Percentiles rank a stretch among this genome's conserved stretches.
Conservation (phyloP, 2,888 invertebrate genomes). For the Erebia epiphron region DNA sequence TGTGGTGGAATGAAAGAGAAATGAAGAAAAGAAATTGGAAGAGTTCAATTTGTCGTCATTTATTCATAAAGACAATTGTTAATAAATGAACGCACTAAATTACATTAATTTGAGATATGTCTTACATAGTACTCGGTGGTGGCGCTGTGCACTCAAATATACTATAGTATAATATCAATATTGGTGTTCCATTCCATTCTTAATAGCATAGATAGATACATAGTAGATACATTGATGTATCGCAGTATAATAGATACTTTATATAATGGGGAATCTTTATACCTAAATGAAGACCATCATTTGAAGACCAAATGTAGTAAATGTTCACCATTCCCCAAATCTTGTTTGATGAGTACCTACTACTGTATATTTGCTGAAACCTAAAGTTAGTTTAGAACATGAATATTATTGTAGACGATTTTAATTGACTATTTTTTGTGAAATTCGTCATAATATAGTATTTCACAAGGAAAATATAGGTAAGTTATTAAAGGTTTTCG, state of each 20-base stretch:
- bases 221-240: neutral
- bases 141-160: constrained; percentile 42
- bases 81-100: constrained; percentile 82
- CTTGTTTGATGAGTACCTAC: no score
- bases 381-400: no score
- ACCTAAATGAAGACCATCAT: neutral
- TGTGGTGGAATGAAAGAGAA: neutral
- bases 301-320: no score
- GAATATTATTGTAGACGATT: no score
- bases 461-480: no score
- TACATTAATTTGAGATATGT: constrained; percentile 82
- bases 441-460: no score
- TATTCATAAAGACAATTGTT: constrained; percentile 81
- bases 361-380: no score
- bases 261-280: neutral
- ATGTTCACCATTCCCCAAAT: no score
- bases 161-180: constrained; percentile 26
- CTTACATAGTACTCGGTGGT: constrained; percentile 72
- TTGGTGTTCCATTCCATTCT: constrained; percentile 48
- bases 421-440: no score
- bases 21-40: neutral
- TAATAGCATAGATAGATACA: neutral
- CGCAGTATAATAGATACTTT: neutral
- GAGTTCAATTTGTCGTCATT: constrained; percentile 62
- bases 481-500: no score